A percentile compares a stretch with the other conserved stretches of the same genome.
These are phyloP conservation scores for Drosophila pectinifera DNA, from an alignment of 1,140 invertebrate species.

Conservation along the genomic window DNA sequence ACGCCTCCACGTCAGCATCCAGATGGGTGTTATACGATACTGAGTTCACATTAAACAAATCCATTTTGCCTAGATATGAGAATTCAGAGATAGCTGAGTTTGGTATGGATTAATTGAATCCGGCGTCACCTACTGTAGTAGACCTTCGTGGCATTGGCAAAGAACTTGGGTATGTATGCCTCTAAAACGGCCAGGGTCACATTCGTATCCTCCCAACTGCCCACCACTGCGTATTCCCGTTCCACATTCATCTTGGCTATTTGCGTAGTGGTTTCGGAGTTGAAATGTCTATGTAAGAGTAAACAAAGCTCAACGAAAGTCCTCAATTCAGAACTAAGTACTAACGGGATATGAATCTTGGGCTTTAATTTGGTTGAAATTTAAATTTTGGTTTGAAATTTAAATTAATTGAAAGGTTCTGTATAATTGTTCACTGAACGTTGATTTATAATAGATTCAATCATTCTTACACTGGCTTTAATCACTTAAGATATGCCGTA, in stretches of 20 bases:
- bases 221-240: conserved; percentile 93
- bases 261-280: conserved; percentile 91
- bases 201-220: conserved; percentile 94
- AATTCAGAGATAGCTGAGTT: conserved; percentile 56
- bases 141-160: conserved; percentile 88
- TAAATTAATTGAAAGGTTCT: neutral
- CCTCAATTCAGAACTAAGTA: neutral
- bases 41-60: conserved; percentile 89
- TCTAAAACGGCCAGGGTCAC: conserved; percentile 93
- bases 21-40: conserved; percentile 66
- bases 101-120: neutral
- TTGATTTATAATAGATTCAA: too few relatives aligned
- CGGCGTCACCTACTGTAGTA: conserved; percentile 70
- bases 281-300: conserved; percentile 89
- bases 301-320: neutral
- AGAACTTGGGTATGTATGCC: conserved; percentile 93
- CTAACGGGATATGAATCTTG: neutral
- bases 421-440: too few relatives aligned
- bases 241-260: conserved; percentile 93
- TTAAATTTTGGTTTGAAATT: too few relatives aligned
- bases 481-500: neutral
- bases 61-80: conserved; percentile 87
- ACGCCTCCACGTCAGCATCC: conserved; percentile 68
- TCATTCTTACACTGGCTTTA: neutral
- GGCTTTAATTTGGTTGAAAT: too few relatives aligned